Evolutionary conservation across 2,888 invertebrate genomes (phyloP), one percentile per base, ranked within the genome.

Genomic region (Acleris sparsana): DNA sequence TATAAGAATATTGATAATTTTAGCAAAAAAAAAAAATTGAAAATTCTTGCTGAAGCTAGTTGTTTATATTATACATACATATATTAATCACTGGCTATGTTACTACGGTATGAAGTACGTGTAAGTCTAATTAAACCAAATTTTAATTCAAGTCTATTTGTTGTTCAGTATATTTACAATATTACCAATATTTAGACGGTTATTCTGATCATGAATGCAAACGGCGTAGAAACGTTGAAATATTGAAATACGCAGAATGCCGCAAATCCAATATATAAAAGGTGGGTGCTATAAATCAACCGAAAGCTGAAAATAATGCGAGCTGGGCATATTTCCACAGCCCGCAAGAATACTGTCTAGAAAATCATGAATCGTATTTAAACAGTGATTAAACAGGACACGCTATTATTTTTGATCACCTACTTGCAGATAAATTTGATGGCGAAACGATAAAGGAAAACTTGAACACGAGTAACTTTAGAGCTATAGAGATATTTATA

Each of bases 251-350:
- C 25, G 22, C 18, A 16, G 53, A 43, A 64, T 64, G n/a, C 59
- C 64, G n/a, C 48, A 43, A 64, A 64, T 59, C 59, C 59, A 59
- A 64, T 64, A 64, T 53, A 43, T 60, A 60, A 53, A 51, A 63
- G 25, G 39, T 53, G 25, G 58, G 53, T 48, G 39, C 53, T 9
- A 46, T 20, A 39, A 51, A 20, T 18, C 25, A 51, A 17, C 29
- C 29, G 13, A 44, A 51, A 51, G 53, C 33, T 53, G 22, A n/a
- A 22, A 43, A 20, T 9, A 43, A 22, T 11, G n/a, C 39, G 43
- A 22, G 9, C 17, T 22, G 22, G 5, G n/a, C 18, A 33, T 49
- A 39, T 9, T 16, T 43, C 29, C 39, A n/a, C 17, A 44, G 20
- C 13, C 22, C n/a, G 5, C 18, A 44, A 22, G 44, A 22, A 43